A percentile compares a stretch with the other conserved stretches of the same genome.
Conservation (phyloP, 2,113 vertebrate genomes). For the Eclectus roratus region DNA sequence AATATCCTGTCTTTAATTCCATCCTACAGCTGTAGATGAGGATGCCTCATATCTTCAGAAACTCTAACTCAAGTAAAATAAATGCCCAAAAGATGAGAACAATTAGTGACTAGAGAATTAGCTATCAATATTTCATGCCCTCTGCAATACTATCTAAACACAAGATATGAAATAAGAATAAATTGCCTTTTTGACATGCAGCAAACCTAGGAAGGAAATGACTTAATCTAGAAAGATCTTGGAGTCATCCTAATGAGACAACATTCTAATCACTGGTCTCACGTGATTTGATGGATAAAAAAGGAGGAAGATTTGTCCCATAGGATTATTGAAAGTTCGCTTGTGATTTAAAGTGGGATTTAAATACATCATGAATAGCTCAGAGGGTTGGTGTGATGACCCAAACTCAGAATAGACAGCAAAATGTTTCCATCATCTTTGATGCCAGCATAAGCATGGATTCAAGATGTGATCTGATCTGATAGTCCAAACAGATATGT, state of each 20-base stretch:
- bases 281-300: background rate
- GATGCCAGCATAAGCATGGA: background rate
- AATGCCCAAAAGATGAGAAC: conserved; percentile 6
- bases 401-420: background rate
- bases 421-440: background rate
- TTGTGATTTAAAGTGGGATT: background rate
- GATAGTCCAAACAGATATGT: background rate
- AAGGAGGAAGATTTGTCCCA: background rate
- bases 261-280: background rate
- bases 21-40: background rate
- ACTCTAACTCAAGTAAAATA: background rate
- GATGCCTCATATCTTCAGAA: background rate
- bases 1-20: background rate
- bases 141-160: conserved; percentile 56
- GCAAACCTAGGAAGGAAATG: background rate
- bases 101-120: conserved; percentile 16
- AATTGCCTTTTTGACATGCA: conserved; percentile 24
- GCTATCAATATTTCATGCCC: conserved; percentile 61
- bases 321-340: background rate
- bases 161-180: conserved; percentile 48
- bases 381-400: background rate
- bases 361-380: background rate
- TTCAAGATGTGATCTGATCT: background rate
- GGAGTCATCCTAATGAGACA: background rate
- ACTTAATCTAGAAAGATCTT: background rate